Conservation (phyloP, 2,888 invertebrate species). For the Elgonia sp. region DNA sequence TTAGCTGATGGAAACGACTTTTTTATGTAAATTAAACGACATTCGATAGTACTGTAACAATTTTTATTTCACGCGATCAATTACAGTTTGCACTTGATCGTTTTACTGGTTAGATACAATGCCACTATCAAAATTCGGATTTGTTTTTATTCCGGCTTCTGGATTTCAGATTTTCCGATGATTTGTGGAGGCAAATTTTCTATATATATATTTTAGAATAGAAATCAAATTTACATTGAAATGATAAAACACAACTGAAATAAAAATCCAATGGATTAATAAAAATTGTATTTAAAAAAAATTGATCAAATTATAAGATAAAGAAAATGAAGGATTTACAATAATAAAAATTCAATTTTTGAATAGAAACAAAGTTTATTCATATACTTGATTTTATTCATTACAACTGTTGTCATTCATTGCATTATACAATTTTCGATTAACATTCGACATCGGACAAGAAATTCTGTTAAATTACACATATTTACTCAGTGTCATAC, state of each 20-base stretch:
- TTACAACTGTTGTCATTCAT: conserved; percentile 44
- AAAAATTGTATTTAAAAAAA: no score
- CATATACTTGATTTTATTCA: conserved; percentile 39
- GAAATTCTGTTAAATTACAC: conserved; percentile 25
- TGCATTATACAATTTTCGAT: conserved; percentile 40
- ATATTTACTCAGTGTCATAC: conserved; percentile 13
- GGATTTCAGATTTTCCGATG: not conserved
- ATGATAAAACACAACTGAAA: no score
- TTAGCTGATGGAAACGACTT: not conserved
- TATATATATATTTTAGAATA: no score
- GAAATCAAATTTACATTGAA: no score
- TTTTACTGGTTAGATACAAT: conserved; percentile 1
- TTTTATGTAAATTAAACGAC: conserved; percentile 22
- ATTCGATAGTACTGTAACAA: conserved; percentile 17
- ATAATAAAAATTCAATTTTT: no score
- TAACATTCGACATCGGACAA: conserved; percentile 35
- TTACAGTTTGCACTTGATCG: conserved; percentile 27
- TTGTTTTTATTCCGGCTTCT: not conserved
- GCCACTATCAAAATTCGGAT: not conserved
- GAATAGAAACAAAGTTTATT: conserved; percentile 50
- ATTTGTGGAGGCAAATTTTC: no score
- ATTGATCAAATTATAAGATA: no score
- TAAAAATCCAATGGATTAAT: no score
- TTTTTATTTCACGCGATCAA: conserved; percentile 52
- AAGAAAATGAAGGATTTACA: no score